These are phyloP conservation scores for Lasioglossum villosulum DNA, from an alignment of 2,888 invertebrate genomes.

Conservation along the genomic window DNA sequence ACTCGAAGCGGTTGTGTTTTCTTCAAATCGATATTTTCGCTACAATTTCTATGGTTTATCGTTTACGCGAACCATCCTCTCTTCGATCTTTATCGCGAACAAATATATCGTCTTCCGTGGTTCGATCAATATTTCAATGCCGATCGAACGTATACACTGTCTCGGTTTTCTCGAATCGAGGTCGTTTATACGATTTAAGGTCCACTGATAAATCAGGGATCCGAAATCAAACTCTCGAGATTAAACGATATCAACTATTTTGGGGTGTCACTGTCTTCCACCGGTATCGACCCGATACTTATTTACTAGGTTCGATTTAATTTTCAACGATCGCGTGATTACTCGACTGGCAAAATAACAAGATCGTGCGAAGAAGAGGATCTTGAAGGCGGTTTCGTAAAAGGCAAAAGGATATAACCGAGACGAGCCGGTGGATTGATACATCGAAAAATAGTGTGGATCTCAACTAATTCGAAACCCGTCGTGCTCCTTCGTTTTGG, in stretches of 20 bases:
- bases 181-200: neutral
- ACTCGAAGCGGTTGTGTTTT: neutral
- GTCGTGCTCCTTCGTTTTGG: slow-evolving; percentile 50
- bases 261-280: too few relatives aligned
- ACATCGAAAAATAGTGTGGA: slow-evolving; percentile 38
- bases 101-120: neutral
- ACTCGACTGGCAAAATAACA: neutral
- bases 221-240: too few relatives aligned
- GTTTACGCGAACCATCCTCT: too few relatives aligned
- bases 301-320: neutral
- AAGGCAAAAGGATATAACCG: slow-evolving; percentile 19
- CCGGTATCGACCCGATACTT: neutral
- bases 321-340: neutral
- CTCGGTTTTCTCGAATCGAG: neutral
- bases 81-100: neutral
- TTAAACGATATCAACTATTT: too few relatives aligned
- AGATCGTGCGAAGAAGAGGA: neutral
- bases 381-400: neutral
- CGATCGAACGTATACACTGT: neutral
- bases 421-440: slow-evolving; percentile 53
- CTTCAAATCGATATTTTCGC: neutral
- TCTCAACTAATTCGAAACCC: slow-evolving; percentile 46
- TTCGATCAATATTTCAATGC: neutral
- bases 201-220: too few relatives aligned
- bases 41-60: neutral